Base-by-base conservation (phyloP, 2,888 invertebrate species). In the Meiosimyza decipiens region DNA sequence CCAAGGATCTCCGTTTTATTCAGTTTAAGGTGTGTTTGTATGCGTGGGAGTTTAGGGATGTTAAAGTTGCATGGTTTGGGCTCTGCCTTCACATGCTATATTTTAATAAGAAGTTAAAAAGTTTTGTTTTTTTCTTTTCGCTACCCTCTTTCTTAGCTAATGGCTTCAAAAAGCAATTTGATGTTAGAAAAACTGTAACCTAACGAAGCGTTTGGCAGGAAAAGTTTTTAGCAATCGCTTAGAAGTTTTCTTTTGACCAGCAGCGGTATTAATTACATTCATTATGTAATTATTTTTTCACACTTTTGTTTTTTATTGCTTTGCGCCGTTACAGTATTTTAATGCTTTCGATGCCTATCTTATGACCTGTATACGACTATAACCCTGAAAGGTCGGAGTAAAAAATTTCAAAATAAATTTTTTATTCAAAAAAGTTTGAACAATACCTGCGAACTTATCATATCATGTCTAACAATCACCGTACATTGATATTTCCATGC, bases 131-230 rank as follows among this genome's bases (percentile, higher is more conserved):
- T 77, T 59, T 68, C 64, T 28, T 63, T 52, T 68, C 71, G 52
- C 72, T 80, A 79, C 40, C 40, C 9, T 9, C 40, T 7, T 40
- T 59, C n/a, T 22, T 15, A 59, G 28, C 79, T 83, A 83, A 83
- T 83, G 83, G 79, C 82, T 81, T 80, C 79, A 82, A 81, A 84
- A 82, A 82, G 80, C 80, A 81, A 82, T 83, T 84, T 82, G 78
- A 77, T 79, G 80, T 82, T 73, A 59, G 67, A 18, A 74, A 73
- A 72, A 74, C 69, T 62, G 63, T 54, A 33, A 49, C 47, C n/a
- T 51, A 59, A 50, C 52, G 47, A 22, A 65, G 66, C 12, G 65
- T 33, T 40, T 40, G 54, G 47, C 3, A 47, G 55, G 13, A 49
- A 47, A 55, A 54, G 79, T 77, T 77, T 72, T 49, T 74, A 13